Conservation (phyloP, 2,888 invertebrate species). For the Carterocephalus palaemon region DNA sequence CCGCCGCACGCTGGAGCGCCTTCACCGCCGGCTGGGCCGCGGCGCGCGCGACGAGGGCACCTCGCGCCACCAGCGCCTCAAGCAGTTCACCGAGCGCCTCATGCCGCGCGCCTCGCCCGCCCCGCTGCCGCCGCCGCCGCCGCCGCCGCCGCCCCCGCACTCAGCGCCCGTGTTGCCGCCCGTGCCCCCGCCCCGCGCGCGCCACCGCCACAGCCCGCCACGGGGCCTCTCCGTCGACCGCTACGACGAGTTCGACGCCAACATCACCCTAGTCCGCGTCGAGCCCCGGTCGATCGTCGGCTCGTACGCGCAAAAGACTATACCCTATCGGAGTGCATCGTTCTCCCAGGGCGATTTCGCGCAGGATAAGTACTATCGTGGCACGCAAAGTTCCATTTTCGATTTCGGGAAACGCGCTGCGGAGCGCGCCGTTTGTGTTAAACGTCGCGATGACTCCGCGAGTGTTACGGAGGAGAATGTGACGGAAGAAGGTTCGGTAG, state of each 20-base stretch:
- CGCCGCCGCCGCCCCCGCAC: slow-evolving; percentile 65
- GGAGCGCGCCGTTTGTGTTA: slow-evolving; percentile 38
- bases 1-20: slow-evolving; percentile 88
- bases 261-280: slow-evolving; percentile 75
- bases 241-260: slow-evolving; percentile 67
- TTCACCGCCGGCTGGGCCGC: slow-evolving; percentile 87
- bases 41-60: slow-evolving; percentile 73
- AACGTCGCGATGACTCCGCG: slow-evolving; percentile 55
- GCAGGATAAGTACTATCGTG: slow-evolving; percentile 73
- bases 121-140: slow-evolving; percentile 56
- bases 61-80: slow-evolving; percentile 83
- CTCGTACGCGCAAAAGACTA: slow-evolving; percentile 81
- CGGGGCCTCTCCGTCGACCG: slow-evolving; percentile 71
- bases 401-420: slow-evolving; percentile 62
- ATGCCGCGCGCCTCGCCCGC: slow-evolving; percentile 75
- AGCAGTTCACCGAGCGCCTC: slow-evolving; percentile 89
- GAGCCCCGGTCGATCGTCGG: slow-evolving; percentile 80
- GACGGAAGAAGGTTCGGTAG: slow-evolving; percentile 73
- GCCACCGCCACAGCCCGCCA: slow-evolving; percentile 73
- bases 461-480: slow-evolving; percentile 61
- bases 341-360: slow-evolving; percentile 92
- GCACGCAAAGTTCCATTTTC: slow-evolving; percentile 62
- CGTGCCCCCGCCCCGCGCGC: slow-evolving; percentile 75
- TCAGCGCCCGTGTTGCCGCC: slow-evolving; percentile 78
- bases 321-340: slow-evolving; percentile 90